Evolutionary conservation across 2,113 vertebrate genomes (phyloP), one percentile per base, ranked within the genome.

Genomic region (Phylloscopus trochiloides): DNA sequence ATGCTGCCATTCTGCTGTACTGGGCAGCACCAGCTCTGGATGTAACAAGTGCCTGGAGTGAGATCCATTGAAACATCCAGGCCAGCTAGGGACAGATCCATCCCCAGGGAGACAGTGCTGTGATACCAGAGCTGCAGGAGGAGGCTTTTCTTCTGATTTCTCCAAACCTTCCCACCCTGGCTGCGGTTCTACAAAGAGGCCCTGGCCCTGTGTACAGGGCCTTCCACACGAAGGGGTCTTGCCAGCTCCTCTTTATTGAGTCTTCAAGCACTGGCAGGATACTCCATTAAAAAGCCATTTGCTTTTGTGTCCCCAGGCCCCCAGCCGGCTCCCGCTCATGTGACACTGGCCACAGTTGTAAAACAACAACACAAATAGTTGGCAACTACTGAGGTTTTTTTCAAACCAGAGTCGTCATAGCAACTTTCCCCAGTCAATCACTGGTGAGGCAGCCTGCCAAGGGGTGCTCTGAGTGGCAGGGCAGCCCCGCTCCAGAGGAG

Each of bases 211-310:
- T 97, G 96, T 43, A 51, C 95, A 17, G 90, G 96, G 95, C 96
- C 95, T 38, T 95, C 97, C 80, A 71, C 98, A 96, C 94, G 86
- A 57, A 98, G 97, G 96, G 98, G 96, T 98, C 98, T 97, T 85
- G 63, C 97, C 96, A 92, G 96, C 92, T 70, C 88, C 93, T 96
- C 97, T 98, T 98, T 98, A 98, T 98, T 98, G 98, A 98, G 98
- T 98, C 98, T 96, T 98, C 98, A 98, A 97, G 97, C 78, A 32
- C 97, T 85, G 95, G 98, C 97, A 97, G 97, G 97, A 97, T 97
- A 98, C 98, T 98, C 98, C 98, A 98, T 98, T 98, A 98, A 98
- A 98, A 98, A 98, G 97, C 98, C 97, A 98, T 98, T 98, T 97
- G 90, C 97, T 95, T 98, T 98, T 98, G 98, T 98, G 96, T 97